These are phyloP conservation scores for Ashinkailepas kermadecensis DNA, from an alignment of 2,888 invertebrate genomes.

Conservation along the genomic window DNA sequence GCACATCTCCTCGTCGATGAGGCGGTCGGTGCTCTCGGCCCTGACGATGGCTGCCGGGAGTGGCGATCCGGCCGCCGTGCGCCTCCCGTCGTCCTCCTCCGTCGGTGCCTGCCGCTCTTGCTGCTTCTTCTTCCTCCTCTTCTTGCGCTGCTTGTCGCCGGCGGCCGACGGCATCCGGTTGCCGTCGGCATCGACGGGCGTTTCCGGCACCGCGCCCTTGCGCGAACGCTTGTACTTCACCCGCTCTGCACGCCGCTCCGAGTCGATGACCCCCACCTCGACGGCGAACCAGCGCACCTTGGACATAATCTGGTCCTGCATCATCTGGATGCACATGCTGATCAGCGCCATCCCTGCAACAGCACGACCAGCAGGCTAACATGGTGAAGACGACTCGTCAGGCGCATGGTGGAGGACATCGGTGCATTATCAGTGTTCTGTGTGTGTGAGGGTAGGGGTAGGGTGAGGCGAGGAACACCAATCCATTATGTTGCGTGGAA, in stretches of 20 bases:
- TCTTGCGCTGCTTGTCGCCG: background rate
- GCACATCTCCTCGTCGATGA: conserved; percentile 3
- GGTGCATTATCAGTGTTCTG: no score
- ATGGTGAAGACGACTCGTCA: no score
- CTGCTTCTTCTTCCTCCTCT: background rate
- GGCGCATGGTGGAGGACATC: no score
- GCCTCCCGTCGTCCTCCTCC: background rate
- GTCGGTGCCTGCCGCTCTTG: background rate
- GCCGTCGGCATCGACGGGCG: background rate
- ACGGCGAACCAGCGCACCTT: conserved; percentile 35
- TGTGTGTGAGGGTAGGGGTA: no score
- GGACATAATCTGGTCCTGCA: conserved; percentile 42
- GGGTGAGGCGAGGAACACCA: no score
- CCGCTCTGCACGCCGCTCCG: background rate
- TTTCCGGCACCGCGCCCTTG: background rate
- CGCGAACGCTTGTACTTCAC: background rate
- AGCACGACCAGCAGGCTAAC: no score
- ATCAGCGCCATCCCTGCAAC: conserved; percentile 41
- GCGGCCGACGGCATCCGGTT: background rate
- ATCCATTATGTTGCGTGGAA: no score
- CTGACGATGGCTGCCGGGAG: background rate
- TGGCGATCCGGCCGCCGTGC: background rate
- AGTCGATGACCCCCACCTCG: conserved; percentile 26
- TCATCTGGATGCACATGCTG: conserved; percentile 44
- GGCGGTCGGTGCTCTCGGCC: background rate